A percentile compares a stretch with the other conserved stretches of the same genome.
These are phyloP conservation scores for Myzus persicae DNA, from an alignment of 1,140 invertebrate genomes.

Conservation along the genomic window DNA sequence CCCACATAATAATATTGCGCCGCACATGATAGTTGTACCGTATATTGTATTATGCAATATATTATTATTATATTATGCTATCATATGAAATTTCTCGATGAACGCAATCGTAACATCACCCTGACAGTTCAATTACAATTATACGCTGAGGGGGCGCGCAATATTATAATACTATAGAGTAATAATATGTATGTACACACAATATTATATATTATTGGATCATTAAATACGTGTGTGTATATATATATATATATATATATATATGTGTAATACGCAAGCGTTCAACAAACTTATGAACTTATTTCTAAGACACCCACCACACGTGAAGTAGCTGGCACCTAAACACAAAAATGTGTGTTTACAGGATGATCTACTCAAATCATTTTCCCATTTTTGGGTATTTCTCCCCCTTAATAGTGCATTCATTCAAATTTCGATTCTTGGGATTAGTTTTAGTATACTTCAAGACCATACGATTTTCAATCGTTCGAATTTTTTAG, in stretches of 20 bases:
- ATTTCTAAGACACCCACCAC: background rate
- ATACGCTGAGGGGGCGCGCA: background rate
- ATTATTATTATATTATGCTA: background rate
- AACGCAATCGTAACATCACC: background rate
- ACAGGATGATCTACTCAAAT: background rate
- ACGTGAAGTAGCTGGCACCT: background rate
- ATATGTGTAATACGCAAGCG: background rate
- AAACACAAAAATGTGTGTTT: background rate
- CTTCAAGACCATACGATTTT: too few relatives aligned
- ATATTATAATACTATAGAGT: background rate
- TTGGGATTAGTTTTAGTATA: background rate
- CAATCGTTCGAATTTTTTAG: too few relatives aligned
- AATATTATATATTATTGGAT: background rate
- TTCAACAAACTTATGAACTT: background rate
- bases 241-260: background rate
- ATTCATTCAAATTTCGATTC: background rate
- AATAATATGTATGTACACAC: background rate
- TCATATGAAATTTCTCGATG: background rate
- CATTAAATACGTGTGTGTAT: background rate
- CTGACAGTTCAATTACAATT: slow-evolving; percentile 36
- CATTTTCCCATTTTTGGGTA: too few relatives aligned
- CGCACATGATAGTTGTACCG: background rate
- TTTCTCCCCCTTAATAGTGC: too few relatives aligned
- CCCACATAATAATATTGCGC: background rate
- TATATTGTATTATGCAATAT: background rate